Evolutionary conservation across 92 coral and sea anemone species (phyloP).

Genomic region (Hydrozoanthus gracilis): DNA sequence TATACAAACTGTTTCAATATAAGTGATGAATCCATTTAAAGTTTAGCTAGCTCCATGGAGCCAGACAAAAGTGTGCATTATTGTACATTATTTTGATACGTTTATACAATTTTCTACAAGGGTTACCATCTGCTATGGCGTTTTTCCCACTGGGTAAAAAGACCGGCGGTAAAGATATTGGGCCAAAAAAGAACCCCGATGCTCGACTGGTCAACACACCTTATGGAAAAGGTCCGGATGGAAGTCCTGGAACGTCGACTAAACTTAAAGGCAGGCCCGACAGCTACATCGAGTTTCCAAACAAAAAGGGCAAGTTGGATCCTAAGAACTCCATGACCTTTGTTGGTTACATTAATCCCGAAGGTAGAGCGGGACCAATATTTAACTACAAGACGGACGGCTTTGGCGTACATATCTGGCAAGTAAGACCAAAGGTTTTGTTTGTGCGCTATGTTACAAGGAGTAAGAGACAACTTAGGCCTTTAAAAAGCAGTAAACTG

Average conservation of each 20-base stretch:
- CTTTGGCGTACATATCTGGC: constrained; percentile 89
- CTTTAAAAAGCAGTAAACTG: constrained; percentile 59
- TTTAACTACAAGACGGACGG: constrained; percentile 85
- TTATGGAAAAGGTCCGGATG: constrained; percentile 66
- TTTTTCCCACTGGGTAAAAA: constrained; percentile 69
- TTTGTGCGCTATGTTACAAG: constrained; percentile 75
- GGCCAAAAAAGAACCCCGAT: constrained; percentile 70
- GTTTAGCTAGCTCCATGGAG: no score
- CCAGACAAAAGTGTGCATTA: no score
- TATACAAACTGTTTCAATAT: no score
- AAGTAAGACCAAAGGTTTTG: constrained; percentile 72
- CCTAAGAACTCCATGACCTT: constrained; percentile 71
- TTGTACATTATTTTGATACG: no score
- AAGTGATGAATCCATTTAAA: no score
- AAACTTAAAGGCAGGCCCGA: constrained; percentile 71
- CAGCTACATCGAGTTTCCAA: constrained; percentile 82
- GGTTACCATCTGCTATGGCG: constrained; percentile 76
- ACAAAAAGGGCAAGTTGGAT: constrained; percentile 62
- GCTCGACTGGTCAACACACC: constrained; percentile 60
- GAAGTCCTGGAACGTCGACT: constrained; percentile 66
- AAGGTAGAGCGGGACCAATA: constrained; percentile 71
- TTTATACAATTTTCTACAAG: constrained; percentile 1
- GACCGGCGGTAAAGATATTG: constrained; percentile 60
- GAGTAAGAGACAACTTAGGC: constrained; percentile 49
- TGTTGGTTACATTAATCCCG: constrained; percentile 71